Evolutionary conservation across 37 sponge, comb jelly and placozoan genomes (phyloP), one percentile per base, ranked within the genome.

Genomic region (Axinella damicornis): DNA sequence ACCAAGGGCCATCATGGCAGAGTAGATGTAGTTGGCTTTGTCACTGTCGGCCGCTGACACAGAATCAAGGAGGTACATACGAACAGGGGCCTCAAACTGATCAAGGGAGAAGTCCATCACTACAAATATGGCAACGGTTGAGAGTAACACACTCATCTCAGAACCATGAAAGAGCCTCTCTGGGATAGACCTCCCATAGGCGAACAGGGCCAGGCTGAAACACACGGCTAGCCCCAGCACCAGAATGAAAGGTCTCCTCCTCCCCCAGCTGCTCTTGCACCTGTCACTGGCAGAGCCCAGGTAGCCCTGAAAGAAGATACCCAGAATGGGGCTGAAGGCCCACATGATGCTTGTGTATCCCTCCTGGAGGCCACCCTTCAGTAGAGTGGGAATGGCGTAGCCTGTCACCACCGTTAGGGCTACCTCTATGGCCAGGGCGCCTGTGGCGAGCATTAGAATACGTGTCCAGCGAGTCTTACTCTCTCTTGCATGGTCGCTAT

Each of bases 251-350:
- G 88, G 88, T 19, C 88, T n/a, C 39, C 88, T 61, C 53, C 41
- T 70, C 20, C 88, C 88, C 81, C 88, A 87, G 5, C n/a, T 5
- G 71, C 88, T 73, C 11, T 16, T 74, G 40, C 81, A 87, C 65
- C 69, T 18, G 60, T 87, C 88, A 20, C 75, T 73, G 4, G 74
- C 63, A 53, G 79, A 40, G 9, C 88, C 88, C 16, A 87, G 69
- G 54, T 81, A 80, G 52, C 54, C 46, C 28, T 87, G 88, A 73
- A 81, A 81, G 52, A 87, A 37, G 57, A 80, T 35, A 19, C 88
- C 88, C 40, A 87, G 62, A 12, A 87, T 18, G 21, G 88, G 88
- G 35, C 88, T 70, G 59, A 87, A 27, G 32, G 65, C 81, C 74
- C 71, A 69, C 55, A 81, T 54, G 5, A 79, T 4, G 40, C 59